Base-by-base conservation (phyloP, 2,113 vertebrate genomes). In the Nestor notabilis region DNA sequence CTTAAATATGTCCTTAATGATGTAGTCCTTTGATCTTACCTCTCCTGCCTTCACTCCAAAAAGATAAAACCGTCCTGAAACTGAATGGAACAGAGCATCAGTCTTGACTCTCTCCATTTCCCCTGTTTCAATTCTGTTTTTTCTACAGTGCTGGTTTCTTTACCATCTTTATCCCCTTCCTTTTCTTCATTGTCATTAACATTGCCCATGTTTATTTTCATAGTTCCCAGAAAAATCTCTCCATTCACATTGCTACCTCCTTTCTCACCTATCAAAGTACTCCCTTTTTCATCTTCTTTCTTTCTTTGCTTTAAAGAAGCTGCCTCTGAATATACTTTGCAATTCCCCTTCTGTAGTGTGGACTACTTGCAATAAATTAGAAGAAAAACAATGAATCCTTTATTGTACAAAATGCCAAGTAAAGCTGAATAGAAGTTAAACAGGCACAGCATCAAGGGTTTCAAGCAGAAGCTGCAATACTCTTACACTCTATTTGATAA, bases 1-100 rank as follows among this genome's bases (percentile, higher is more conserved):
- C 37, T 49, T 63, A 43, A 89, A 55, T 41, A 86, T 28, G 31
- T 17, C 70, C 17, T 55, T 47, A 86, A 35, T 60, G 27, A 28
- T 9, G 13, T 65, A 21, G 19, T 39, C 1, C 17, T 80, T 92
- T 0, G 1, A 55, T 31, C 0, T 8, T 53, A 35, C 10, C 10
- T 72, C n/a, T 70, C 87, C 70, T 70, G 18, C 9, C 11, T 37
- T 49, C 39, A 31, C 21, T 87, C 35, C 70, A 64, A 47, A 86
- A 84, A 78, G 19, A 80, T 10, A 66, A 68, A 84, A 33, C 17
- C 56, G 27, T 17, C 12, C 2, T n/a, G 49, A 87, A 91, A 44
- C 16, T 25, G 43, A 37, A 49, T n/a, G 31, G 60, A 84, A 71
- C 19, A 84, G 18, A 66, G 46, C 12, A 92, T 41, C 3, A 1